Evolutionary conservation across 2,797 vertebrate genomes (phyloP), one percentile per base, ranked within the genome.

Genomic region (Smutsia gigantea): DNA sequence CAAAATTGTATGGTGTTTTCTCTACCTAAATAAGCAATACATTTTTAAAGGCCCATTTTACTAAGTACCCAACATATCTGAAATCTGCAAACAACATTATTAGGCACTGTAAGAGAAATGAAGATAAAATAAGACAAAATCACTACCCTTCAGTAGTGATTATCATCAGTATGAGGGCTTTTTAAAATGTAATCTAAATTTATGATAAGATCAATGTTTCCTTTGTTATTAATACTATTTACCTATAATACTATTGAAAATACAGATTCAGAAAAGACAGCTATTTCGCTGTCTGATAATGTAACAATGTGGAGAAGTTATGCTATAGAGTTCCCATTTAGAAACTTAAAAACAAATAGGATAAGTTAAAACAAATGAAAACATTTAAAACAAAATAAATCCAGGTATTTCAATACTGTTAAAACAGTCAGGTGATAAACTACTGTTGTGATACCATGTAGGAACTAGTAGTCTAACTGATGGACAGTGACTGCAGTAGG

Each of bases 341-440:
- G 46, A 96, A 97, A 63, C 34, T 34, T 88, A 78, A 72, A 46
- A 88, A 72, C 82, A 93, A 79, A 64, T 7, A 90, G 89, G 64
- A 53, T 51, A 59, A 27, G 53, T 90, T 83, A 49, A 84, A 95
- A 92, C 13, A 93, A 95, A 89, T 79, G 9, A 71, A 88, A 95
- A 78, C 63, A 94, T 27, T 84, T 91, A 37, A 84, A 77, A 86
- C 39, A 81, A 95, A 94, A 18, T 94, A 93, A 96, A 74, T 77
- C 19, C 42, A 90, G 18, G 49, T 85, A 93, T 96, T 89, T 93
- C 88, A 90, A 84, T 93, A 89, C 0, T 75, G 42, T 42, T 71
- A 85, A 75, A 94, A 84, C 23, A n/a, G 66, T 74, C 18, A 37
- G 9, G 13, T 74, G 31, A 93, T 87, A 82, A 87, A 90, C 84